phyloP scores from a whole-genome alignment of 2,113 vertebrate genomes.

The Aegotheles bennettii region DNA sequence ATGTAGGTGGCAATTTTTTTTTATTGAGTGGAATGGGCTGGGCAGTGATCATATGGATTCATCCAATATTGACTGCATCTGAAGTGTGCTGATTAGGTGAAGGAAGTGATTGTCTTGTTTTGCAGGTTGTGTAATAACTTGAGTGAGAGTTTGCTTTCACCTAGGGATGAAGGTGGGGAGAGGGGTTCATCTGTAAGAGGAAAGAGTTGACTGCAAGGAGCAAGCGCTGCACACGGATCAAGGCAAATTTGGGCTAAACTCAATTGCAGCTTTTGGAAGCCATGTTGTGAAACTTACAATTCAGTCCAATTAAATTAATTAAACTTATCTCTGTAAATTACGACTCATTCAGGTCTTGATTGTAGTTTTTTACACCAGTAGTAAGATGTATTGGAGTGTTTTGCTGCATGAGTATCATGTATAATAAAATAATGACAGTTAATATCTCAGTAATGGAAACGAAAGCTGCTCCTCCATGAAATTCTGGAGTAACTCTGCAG shows the following conservation, averaged over 20 bases:
- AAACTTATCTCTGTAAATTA: neutral
- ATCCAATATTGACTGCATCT: neutral
- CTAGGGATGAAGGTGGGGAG: neutral
- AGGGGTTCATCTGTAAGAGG: neutral
- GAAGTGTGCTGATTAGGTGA: neutral
- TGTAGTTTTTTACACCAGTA: neutral
- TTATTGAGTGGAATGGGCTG: neutral
- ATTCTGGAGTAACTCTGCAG: neutral
- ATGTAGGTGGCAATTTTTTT: no score
- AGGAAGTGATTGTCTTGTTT: neutral
- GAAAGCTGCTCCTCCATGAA: neutral
- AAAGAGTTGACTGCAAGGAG: neutral
- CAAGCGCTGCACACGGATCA: neutral
- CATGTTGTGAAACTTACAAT: neutral
- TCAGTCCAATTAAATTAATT: neutral
- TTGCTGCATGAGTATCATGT: neutral
- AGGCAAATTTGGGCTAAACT: neutral
- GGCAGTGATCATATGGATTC: neutral
- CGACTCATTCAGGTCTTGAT: neutral
- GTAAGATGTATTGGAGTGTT: neutral
- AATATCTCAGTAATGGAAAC: neutral
- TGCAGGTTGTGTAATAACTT: neutral
- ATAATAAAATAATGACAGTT: neutral
- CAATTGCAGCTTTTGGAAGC: neutral
- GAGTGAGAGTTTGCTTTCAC: neutral